Base-by-base conservation (phyloP, 53 echinoderm and acorn worm species). In the Temnopleurus reevesii region DNA sequence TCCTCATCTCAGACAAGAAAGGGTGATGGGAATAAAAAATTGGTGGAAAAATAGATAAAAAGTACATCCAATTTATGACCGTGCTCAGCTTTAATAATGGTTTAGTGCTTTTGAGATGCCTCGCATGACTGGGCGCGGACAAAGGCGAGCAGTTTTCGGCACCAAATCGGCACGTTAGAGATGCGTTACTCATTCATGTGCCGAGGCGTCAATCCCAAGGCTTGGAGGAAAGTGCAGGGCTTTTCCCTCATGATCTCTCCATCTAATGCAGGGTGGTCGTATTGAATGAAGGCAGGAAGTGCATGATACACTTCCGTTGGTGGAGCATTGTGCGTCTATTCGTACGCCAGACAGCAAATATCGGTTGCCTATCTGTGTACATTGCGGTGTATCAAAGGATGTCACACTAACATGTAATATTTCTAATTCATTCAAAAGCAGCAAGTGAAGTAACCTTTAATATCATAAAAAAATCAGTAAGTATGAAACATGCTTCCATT, bases 91-190 rank as follows among this genome's bases (percentile, higher is more conserved):
- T 60, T 45, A 85, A 85, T 85, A 85, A 85, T 85, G 46, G 46
- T 85, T n/a, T 85, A 60, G 85, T 59, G 85, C 59, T 60, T 85
- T 85, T 85, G 85, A 85, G 60, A 24, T 59, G 61, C 46, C 61
- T 34, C 6, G 85, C 44, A 59, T 60, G 85, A 60, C 13, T 45
- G 45, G 53, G 36, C 35, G 55, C 38, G 83, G 56, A 83, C 83
- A 83, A 83, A 83, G 83, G 27, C 34, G 55, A 49, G 46, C 79
- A 79, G 46, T 49, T 79, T 79, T 79, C 27, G 43, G 71, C 79
- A 79, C 79, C 54, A 83, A 55, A 56, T 34, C 36, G 53, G 54
- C 55, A 55, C 83, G 53, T 83, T 83, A 33, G 19, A 35, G 34
- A 56, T 56, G 51, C 30, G 36, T 56, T 35, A 56, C 56, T 56